phyloP scores from a whole-genome alignment of 2,113 vertebrate species.

The Nothobranchius kuhntae region DNA sequence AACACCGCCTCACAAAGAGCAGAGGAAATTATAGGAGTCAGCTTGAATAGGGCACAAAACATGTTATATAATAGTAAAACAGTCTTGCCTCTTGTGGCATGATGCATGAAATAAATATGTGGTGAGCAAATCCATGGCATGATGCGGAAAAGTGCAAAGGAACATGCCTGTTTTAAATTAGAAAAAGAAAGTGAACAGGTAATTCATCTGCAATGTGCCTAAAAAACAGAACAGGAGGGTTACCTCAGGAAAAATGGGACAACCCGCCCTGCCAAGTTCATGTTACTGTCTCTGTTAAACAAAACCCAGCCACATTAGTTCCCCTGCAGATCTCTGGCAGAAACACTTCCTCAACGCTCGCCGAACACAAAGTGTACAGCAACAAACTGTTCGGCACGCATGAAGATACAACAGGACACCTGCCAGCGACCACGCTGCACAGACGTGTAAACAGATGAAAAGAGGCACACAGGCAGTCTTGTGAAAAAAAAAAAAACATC shows the following conservation, averaged over 20 bases:
- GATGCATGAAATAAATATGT: constrained; percentile 8
- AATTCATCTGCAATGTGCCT: constrained; percentile 56
- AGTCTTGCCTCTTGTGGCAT: constrained; percentile 26
- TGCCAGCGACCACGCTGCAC: not conserved
- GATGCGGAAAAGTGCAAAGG: constrained; percentile 37
- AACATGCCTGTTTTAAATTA: constrained; percentile 19
- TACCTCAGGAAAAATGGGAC: constrained; percentile 52
- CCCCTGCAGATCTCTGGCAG: constrained; percentile 48
- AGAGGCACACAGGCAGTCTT: constrained; percentile 14
- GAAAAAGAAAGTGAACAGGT: constrained; percentile 32
- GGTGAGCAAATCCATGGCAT: constrained; percentile 24
- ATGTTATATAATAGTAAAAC: constrained; percentile 33
- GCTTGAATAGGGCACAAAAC: constrained; percentile 20
- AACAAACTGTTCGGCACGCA: not conserved
- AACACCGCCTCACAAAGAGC: constrained; percentile 7
- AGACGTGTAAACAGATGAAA: constrained; percentile 9
- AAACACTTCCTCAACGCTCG: constrained; percentile 10
- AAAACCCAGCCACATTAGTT: constrained; percentile 58
- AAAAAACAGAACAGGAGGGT: constrained; percentile 28
- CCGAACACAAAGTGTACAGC: constrained; percentile 5
- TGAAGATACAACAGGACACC: constrained; percentile 21
- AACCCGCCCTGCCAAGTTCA: constrained; percentile 19
- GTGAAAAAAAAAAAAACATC: constrained; percentile 37
- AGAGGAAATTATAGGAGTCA: constrained; percentile 21
- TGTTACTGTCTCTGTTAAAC: constrained; percentile 62